phyloP scores from a whole-genome alignment of 1,140 invertebrate species.

The Rhynchophorus ferrugineus region DNA sequence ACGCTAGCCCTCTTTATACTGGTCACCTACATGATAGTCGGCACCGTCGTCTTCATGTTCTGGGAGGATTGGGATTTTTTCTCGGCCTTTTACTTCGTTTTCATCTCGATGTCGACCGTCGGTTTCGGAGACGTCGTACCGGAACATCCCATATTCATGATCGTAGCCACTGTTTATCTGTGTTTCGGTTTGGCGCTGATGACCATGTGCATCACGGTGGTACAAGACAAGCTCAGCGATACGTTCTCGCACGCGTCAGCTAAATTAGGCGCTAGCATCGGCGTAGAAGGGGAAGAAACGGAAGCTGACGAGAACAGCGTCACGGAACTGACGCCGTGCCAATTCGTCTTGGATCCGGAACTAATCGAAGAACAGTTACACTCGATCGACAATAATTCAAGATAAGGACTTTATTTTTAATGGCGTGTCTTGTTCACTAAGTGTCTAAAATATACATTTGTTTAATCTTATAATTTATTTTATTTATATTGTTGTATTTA shows the following conservation, averaged over 20 bases:
- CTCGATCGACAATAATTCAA: too few species aligned
- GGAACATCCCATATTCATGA: conserved; percentile 82
- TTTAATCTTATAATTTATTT: too few species aligned
- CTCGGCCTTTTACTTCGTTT: conserved; percentile 89
- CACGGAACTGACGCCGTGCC: too few species aligned
- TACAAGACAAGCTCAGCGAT: conserved; percentile 79
- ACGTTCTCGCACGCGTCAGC: conserved; percentile 77
- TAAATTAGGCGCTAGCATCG: conserved; percentile 77
- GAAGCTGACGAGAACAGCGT: too few species aligned
- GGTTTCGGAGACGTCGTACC: conserved; percentile 87
- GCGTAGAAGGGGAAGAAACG: conserved; percentile 61
- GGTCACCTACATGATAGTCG: conserved; percentile 74
- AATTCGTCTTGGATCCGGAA: too few species aligned
- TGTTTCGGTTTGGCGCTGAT: conserved; percentile 90
- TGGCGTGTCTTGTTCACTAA: too few species aligned
- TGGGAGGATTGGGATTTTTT: conserved; percentile 80
- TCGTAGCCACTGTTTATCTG: conserved; percentile 88
- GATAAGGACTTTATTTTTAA: too few species aligned
- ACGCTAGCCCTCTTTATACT: conserved; percentile 75
- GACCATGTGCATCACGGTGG: conserved; percentile 95
- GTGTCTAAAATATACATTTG: too few species aligned
- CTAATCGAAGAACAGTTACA: too few species aligned
- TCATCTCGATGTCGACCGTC: conserved; percentile 90
- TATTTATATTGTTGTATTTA: too few species aligned
- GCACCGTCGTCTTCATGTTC: conserved; percentile 67